phyloP scores from a whole-genome alignment of 2,113 vertebrate species.

The Tragelaphus scriptus region DNA sequence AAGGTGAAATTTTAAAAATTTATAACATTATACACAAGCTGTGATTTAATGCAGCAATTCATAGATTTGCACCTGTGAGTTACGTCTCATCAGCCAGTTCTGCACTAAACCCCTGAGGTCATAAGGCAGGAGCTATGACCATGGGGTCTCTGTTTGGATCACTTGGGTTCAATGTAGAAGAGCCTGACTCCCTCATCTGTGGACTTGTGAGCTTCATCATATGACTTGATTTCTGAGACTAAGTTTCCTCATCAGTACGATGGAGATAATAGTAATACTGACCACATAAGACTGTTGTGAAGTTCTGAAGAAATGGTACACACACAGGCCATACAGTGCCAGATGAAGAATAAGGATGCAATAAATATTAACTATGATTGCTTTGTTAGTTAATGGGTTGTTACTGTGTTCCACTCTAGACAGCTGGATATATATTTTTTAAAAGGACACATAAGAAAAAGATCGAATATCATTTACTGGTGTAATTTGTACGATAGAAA shows the following conservation, averaged over 20 bases:
- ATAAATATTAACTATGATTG: not conserved
- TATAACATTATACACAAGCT: constrained; percentile 12
- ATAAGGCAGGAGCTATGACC: not conserved
- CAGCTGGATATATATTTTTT: not conserved
- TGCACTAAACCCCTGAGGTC: not conserved
- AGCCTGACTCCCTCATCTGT: not conserved
- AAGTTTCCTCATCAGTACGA: not conserved
- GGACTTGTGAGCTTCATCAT: not conserved
- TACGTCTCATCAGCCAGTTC: not conserved
- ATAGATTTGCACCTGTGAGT: not conserved
- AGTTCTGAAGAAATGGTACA: not conserved
- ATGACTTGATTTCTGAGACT: not conserved
- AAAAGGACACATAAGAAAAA: not conserved
- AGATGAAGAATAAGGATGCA: not conserved
- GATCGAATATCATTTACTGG: not conserved
- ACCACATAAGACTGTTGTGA: not conserved
- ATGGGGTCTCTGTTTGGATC: not conserved
- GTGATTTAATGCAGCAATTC: not conserved
- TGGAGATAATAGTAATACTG: not conserved
- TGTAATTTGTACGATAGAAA: not conserved
- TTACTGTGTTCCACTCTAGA: not conserved
- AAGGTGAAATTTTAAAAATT: constrained; percentile 40
- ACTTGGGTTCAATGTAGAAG: not conserved
- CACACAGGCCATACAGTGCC: not conserved
- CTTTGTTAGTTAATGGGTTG: not conserved